phyloP scores from a whole-genome alignment of 2,797 vertebrate species.

The Anguilla obscura region DNA sequence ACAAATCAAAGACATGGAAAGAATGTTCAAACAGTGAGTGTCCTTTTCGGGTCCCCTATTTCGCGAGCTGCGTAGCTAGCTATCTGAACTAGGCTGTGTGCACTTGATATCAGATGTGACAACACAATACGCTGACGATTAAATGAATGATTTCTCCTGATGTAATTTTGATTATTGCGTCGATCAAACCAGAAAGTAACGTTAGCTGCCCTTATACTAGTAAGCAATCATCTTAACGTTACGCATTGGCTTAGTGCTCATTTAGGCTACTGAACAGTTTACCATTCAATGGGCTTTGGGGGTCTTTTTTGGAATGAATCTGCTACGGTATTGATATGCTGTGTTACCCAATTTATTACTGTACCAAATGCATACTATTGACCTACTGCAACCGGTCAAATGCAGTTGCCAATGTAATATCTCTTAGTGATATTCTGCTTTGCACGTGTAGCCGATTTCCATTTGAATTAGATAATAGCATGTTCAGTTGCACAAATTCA shows the following conservation, averaged over 20 bases:
- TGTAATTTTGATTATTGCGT: background rate
- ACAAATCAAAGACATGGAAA: constrained; percentile 95
- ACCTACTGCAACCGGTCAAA: background rate
- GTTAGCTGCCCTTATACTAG: background rate
- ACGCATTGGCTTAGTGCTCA: background rate
- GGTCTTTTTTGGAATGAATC: background rate
- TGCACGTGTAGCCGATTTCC: background rate
- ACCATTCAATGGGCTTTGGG: background rate
- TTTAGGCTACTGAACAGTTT: background rate
- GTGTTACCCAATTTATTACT: background rate
- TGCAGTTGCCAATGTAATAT: background rate
- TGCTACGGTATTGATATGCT: background rate
- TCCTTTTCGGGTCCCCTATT: background rate
- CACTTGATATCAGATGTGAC: constrained; percentile 5
- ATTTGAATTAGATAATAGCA: background rate
- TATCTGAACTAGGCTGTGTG: background rate
- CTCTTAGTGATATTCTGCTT: background rate
- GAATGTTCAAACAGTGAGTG: constrained; percentile 90
- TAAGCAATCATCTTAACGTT: background rate
- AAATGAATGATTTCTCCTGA: background rate
- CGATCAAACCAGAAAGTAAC: background rate
- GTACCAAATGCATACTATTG: background rate
- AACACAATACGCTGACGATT: background rate
- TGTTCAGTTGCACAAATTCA: background rate
- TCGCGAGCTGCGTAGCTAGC: background rate